Conservation (phyloP, 2,888 invertebrate genomes). For the Tachina lurida region DNA sequence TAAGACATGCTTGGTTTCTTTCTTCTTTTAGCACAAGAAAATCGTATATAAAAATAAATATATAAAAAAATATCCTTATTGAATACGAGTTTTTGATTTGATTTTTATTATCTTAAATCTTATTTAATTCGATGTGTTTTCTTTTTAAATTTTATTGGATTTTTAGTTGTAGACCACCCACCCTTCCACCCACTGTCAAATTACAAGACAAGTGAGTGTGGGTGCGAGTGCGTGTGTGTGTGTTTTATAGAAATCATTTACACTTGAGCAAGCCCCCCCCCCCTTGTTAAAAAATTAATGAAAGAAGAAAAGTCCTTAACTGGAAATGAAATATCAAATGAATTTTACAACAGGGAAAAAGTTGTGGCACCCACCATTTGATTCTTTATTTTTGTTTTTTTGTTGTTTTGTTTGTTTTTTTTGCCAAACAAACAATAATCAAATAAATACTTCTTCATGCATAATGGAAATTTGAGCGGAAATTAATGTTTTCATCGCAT, state of each 20-base stretch:
- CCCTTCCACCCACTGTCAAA: neutral
- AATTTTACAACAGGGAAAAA: neutral
- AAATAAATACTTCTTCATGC: conserved; percentile 36
- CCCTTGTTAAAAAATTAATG: conserved; percentile 48
- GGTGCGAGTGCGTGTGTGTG: neutral
- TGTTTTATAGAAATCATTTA: conserved; percentile 43
- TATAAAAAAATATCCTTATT: conserved; percentile 12
- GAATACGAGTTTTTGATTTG: conserved; percentile 44
- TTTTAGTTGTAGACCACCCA: neutral
- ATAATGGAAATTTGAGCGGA: conserved; percentile 67
- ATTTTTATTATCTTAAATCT: conserved; percentile 54
- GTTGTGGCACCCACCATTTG: conserved; percentile 10
- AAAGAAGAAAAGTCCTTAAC: conserved; percentile 36
- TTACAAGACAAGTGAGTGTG: neutral
- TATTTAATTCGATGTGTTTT: conserved; percentile 21
- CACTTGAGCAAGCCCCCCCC: conserved; percentile 28
- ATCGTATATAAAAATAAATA: conserved; percentile 2
- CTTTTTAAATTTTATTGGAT: neutral
- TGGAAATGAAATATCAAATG: conserved; percentile 11
- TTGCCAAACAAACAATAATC: conserved; percentile 19
- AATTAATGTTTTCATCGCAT: conserved; percentile 70
- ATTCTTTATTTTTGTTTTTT: neutral
- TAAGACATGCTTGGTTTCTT: conserved; percentile 7
- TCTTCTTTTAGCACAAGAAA: neutral
- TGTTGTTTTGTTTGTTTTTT: neutral